Conservation (phyloP, 2,113 vertebrate genomes). For the Hipposideros armiger region DNA sequence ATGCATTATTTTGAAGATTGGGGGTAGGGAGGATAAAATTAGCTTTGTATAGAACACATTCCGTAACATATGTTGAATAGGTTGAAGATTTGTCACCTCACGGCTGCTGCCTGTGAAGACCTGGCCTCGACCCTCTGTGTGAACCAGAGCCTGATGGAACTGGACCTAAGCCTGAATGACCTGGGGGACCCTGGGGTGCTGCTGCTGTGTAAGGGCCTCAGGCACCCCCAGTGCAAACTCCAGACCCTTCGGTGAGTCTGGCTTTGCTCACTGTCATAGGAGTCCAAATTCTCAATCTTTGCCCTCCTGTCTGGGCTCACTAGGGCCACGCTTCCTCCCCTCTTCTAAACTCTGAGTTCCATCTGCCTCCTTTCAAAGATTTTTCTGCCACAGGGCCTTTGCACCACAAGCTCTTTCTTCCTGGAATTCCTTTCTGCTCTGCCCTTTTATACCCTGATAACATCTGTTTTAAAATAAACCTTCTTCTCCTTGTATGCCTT, state of each 20-base stretch:
- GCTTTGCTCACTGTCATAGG: accelerated
- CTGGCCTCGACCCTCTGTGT: conserved; percentile 39
- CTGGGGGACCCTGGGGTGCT: conserved; percentile 75
- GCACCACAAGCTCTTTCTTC: neutral
- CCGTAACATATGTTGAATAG: neutral
- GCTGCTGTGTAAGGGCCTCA: conserved; percentile 74
- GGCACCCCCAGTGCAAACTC: conserved; percentile 70
- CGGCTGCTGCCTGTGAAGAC: neutral
- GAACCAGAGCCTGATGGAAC: conserved; percentile 60
- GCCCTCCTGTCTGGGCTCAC: neutral
- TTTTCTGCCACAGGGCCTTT: neutral
- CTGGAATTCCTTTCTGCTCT: neutral
- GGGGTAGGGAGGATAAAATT: neutral
- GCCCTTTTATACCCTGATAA: neutral
- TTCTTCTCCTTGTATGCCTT: neutral
- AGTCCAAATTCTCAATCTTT: neutral
- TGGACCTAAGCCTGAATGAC: conserved; percentile 76
- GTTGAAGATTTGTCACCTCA: conserved; percentile 73
- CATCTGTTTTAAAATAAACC: neutral
- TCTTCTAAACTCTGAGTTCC: neutral
- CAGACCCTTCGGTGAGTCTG: conserved; percentile 68
- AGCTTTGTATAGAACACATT: accelerated
- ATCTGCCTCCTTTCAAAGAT: neutral
- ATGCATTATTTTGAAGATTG: neutral
- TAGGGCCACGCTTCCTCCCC: too few relatives aligned